phyloP scores from a whole-genome alignment of 2,797 vertebrate species.

The Muraenolepis orangiensis region DNA sequence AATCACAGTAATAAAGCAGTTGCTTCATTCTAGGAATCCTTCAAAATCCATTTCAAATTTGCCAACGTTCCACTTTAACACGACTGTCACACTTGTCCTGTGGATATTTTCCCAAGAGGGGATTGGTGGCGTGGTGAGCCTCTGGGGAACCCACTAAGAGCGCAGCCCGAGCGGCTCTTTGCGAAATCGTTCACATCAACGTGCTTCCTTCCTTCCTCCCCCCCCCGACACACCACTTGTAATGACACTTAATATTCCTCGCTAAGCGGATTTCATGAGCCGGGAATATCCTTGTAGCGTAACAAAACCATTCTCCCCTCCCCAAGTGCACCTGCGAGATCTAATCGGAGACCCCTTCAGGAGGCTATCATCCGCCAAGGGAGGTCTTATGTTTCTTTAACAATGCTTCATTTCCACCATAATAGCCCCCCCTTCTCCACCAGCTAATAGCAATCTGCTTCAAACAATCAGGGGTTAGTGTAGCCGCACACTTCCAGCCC shows the following conservation, averaged over 20 bases:
- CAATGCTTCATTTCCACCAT: constrained; percentile 70
- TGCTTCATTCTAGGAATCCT: not conserved
- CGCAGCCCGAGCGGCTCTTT: constrained; percentile 43
- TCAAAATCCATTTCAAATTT: not conserved
- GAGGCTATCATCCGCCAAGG: constrained; percentile 52
- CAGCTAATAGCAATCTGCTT: constrained; percentile 66
- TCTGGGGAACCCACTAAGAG: constrained; percentile 34
- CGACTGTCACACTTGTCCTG: not conserved
- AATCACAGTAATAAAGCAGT: not conserved
- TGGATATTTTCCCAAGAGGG: not conserved
- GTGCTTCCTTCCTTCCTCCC: constrained; percentile 9
- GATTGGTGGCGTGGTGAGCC: constrained; percentile 26
- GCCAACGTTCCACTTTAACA: not conserved
- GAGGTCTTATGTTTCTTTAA: constrained; percentile 68
- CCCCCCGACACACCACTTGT: constrained; percentile 36
- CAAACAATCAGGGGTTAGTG: constrained; percentile 61
- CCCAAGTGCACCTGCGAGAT: constrained; percentile 65
- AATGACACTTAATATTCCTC: constrained; percentile 63
- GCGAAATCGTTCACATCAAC: constrained; percentile 59
- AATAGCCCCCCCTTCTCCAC: constrained; percentile 56
- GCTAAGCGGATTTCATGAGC: constrained; percentile 62
- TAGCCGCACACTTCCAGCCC: constrained; percentile 36
- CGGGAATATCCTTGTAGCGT: constrained; percentile 54
- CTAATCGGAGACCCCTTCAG: constrained; percentile 66
- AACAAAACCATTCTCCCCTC: constrained; percentile 55